Evolutionary conservation across 2,113 vertebrate species (phyloP), one percentile per base, ranked within the genome.

Genomic region (Budorcas taxicolor): DNA sequence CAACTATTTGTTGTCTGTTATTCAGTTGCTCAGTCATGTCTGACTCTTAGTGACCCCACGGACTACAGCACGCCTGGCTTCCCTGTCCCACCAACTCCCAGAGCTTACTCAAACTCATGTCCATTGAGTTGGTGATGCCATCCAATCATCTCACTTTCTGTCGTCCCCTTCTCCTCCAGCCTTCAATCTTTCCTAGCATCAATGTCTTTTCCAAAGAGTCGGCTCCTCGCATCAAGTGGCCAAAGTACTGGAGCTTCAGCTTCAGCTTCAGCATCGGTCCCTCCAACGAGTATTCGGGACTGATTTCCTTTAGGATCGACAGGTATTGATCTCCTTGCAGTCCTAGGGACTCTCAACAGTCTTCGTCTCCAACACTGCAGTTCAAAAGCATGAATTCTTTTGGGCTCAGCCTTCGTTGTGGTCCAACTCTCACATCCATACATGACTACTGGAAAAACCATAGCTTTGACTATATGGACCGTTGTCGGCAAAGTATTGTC

Each of bases 41-140:
- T 0, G 10, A 23, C n/a, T 71, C 19, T 40, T 40, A 23, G 8
- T 40, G 67, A 71, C 67, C 19, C n/a, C 10, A 23, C 0, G 3
- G n/a, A 71, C n/a, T 40, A 19, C n/a, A 40, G 67, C 19, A 71
- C 1, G 0, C n/a, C 19, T 12, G n/a, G 67, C 10, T 6, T 71
- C 19, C 67, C n/a, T 71, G 67, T 71, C n/a, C n/a, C 67, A 40
- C n/a, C 67, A 71, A 40, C n/a, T 71, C 33, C 64, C 17, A 21
- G 64, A 21, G 17, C n/a, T 71, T 36, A 71, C n/a, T 71, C 64
- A 36, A 21, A 71, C 64, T 71, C 64, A 21, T 21, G 64, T 36
- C 17, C 64, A 71, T 71, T 36, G n/a, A 71, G 64, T 67, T 15
- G 8, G 62, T 67, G 62, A 67, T 67, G 33, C 7, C 33, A 67